These are phyloP conservation scores for Quadroppia sp. DNA, from an alignment of 2,888 invertebrate species.

Conservation along the genomic window DNA sequence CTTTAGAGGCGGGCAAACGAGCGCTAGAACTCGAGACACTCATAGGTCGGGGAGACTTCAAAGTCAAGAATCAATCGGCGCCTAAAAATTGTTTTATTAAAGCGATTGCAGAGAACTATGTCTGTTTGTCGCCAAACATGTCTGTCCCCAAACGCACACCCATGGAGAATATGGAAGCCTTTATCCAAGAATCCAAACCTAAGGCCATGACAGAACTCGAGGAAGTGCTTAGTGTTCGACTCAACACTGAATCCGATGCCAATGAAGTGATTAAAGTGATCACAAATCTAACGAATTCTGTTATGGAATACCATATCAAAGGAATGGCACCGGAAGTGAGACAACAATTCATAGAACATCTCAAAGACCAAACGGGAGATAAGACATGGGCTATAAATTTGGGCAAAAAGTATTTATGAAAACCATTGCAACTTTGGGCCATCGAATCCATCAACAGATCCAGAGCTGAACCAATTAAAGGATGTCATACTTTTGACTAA, in stretches of 20 bases:
- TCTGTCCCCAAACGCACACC: too few species aligned
- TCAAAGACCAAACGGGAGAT: too few species aligned
- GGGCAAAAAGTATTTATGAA: too few species aligned
- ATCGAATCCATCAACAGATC: too few species aligned
- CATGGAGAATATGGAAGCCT: too few species aligned
- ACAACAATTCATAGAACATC: not conserved
- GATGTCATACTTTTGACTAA: too few species aligned
- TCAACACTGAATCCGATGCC: not conserved
- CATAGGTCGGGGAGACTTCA: conserved; percentile 3
- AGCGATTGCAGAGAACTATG: too few species aligned
- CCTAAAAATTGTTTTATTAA: not conserved
- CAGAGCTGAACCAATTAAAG: too few species aligned
- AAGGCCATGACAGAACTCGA: not conserved
- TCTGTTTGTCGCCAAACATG: not conserved
- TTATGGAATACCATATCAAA: conserved; percentile 28
- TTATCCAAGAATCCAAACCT: not conserved
- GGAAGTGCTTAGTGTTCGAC: not conserved
- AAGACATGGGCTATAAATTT: too few species aligned
- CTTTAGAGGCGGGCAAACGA: conserved; percentile 28
- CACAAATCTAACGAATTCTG: not conserved
- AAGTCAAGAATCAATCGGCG: not conserved
- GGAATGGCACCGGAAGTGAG: not conserved
- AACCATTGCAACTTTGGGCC: too few species aligned
- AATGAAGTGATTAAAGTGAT: not conserved
- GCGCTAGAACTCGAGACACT: conserved; percentile 21